Base-by-base conservation (phyloP, 2,797 vertebrate genomes). In the Sandelia bainsii region DNA sequence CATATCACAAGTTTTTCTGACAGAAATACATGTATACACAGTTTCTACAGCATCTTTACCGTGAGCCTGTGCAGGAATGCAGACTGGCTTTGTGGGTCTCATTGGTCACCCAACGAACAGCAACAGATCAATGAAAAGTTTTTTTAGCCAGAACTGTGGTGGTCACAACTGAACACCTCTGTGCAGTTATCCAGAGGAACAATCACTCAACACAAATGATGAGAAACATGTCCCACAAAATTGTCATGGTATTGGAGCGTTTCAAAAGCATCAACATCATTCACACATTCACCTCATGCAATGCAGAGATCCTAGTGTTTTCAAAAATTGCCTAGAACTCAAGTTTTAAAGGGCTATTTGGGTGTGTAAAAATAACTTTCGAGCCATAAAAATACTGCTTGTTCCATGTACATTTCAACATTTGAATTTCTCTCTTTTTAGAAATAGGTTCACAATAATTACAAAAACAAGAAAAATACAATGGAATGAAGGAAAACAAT, bases 301-400 rank as follows among this genome's bases (percentile, higher is more conserved):
- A 60, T 20, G n/a, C n/a, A 39, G 42, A 67, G 66, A 46, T 22
- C 39, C 16, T 72, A 42, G 32, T 61, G 48, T 80, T 61, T 77
- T 66, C 63, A 52, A 77, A 84, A 86, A 69, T 57, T 57, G 51
- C 45, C 49, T 29, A 69, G 68, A 56, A 53, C 51, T 62, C 27
- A 46, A 8, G n/a, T 56, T 75, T 82, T 62, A 79, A 75, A 86
- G 73, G 64, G 75, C 59, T 64, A 69, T 51, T 76, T 6, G 52
- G 71, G 84, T 62, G 70, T 79, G 65, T 82, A 79, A 73, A 86
- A 90, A 75, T 79, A 19, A 80, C 58, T 80, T 75, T 65, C 51
- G 74, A 81, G 62, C 66, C 69, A 84, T 82, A 81, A 83, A 91
- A 93, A 94, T 82, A 86, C 91, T 89, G 90, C 68, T 81, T 71